Evolutionary conservation across 2,797 vertebrate species (phyloP).

Genomic region (Syngnathus rostellatus): DNA sequence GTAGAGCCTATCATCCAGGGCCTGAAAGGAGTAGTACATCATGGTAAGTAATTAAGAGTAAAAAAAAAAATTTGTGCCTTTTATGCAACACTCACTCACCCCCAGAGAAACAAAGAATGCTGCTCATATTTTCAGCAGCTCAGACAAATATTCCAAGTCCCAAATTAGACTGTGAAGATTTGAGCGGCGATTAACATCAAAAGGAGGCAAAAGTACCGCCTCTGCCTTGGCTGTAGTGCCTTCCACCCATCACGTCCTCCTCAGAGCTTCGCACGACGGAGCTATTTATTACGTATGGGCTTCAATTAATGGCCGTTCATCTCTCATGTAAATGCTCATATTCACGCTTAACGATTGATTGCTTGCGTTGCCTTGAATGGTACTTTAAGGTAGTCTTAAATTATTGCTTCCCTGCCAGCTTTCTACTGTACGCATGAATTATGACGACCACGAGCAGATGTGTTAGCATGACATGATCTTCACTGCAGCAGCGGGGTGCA

Average conservation of each 20-base stretch:
- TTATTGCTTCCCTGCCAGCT: conserved; percentile 20
- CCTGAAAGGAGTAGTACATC: conserved; percentile 96
- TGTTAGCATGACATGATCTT: conserved; percentile 31
- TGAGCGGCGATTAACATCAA: conserved; percentile 51
- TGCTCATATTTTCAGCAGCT: conserved; percentile 6
- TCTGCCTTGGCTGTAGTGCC: background rate
- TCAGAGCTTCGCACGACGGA: conserved; percentile 32
- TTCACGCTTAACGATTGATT: conserved; percentile 26
- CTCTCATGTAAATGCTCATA: conserved; percentile 20
- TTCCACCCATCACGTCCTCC: conserved; percentile 35
- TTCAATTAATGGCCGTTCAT: conserved; percentile 51
- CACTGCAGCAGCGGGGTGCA: conserved; percentile 13
- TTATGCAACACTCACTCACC: conserved; percentile 4
- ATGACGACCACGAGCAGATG: conserved; percentile 33
- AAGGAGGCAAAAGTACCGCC: conserved; percentile 21
- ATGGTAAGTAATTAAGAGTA: conserved; percentile 77
- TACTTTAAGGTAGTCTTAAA: conserved; percentile 14
- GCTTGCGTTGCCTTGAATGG: conserved; percentile 15
- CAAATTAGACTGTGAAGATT: conserved; percentile 42
- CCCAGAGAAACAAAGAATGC: conserved; percentile 22
- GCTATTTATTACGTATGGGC: conserved; percentile 52
- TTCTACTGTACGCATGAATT: conserved; percentile 21
- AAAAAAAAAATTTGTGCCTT: conserved; percentile 29
- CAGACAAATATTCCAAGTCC: conserved; percentile 10
- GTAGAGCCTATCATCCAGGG: conserved; percentile 97